Evolutionary conservation across 2,113 vertebrate genomes (phyloP).

Genomic region (Mugil cephalus): DNA sequence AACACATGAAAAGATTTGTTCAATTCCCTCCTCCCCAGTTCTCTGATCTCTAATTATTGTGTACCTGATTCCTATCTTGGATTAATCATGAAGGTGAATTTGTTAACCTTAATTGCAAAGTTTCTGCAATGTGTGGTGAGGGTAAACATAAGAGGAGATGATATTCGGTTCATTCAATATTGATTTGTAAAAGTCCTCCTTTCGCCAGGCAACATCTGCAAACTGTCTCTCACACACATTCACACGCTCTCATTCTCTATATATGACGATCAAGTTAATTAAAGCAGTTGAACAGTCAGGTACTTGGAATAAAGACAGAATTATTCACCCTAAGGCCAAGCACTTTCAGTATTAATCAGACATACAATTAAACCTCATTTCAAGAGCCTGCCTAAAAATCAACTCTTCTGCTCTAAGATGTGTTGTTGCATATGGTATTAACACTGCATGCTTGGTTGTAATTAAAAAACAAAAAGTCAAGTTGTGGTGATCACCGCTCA

Average conservation of each 20-base stretch:
- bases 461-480: background rate
- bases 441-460: background rate
- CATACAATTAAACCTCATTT: conserved; percentile 73
- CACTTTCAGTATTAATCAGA: conserved; percentile 77
- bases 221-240: conserved; percentile 21
- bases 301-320: conserved; percentile 64
- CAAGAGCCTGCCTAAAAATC: conserved; percentile 35
- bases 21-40: conserved; percentile 47
- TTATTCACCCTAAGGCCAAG: conserved; percentile 60
- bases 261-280: conserved; percentile 77
- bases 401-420: conserved; percentile 15
- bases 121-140: conserved; percentile 39
- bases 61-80: conserved; percentile 56
- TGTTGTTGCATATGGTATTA: conserved; percentile 2
- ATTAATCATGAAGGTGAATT: conserved; percentile 66
- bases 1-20: conserved; percentile 46
- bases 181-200: conserved; percentile 58
- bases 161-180: conserved; percentile 61
- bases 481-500: background rate
- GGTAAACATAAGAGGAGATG: conserved; percentile 44
- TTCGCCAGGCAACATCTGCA: conserved; percentile 56
- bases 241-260: conserved; percentile 18
- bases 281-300: conserved; percentile 73
- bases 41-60: conserved; percentile 49
- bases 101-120: conserved; percentile 68